Base-by-base conservation (phyloP, 2,113 vertebrate species). In the Aspiorhynchus laticeps region DNA sequence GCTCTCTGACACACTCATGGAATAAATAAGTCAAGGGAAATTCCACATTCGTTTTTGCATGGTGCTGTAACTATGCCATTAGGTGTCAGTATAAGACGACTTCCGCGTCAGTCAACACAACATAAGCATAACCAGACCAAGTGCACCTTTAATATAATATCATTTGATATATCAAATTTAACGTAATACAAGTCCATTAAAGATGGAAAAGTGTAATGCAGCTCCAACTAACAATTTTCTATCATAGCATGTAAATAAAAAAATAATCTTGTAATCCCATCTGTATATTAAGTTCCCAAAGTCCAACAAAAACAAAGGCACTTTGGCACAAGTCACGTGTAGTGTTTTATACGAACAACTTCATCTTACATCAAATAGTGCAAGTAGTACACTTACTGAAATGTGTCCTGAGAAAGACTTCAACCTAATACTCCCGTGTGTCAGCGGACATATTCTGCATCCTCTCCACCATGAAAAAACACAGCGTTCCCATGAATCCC, bases 401-500 rank as follows among this genome's bases (percentile, higher is more conserved):
- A 77, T 7, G n/a, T 56, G 21, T 81, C 21, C 48, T 59, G 69
- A 38, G 36, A 15, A 26, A 78, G n/a, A 41, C 24, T 26, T 2
- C 24, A 7, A 51, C 1, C 88, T 92, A 94, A 87, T 93, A 92
- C 77, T 94, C 92, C 41, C 86, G 91, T 21, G 88, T 12, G 56
- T 94, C 93, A 1, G n/a, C 26, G 1, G 90, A 86, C 76, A 88
- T 7, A 84, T 89, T 93, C 85, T 94, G 91, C 86, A 88, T 93
- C 87, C 92, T 90, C 91, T 99, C 98, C 92, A 97, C 97, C 0
- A 95, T 8, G 85, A 99, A 98, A 94, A 99, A 99, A 48, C 97
- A 97, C 31, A 99, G 91, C 0, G 98, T 97, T 7, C 98, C 98
- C 10, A 92, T 91, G 87, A 99, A 98, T 4, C 97, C 97, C 86